These are phyloP conservation scores for Felis chaus DNA, from an alignment of 2,113 vertebrate genomes.

Conservation along the genomic window DNA sequence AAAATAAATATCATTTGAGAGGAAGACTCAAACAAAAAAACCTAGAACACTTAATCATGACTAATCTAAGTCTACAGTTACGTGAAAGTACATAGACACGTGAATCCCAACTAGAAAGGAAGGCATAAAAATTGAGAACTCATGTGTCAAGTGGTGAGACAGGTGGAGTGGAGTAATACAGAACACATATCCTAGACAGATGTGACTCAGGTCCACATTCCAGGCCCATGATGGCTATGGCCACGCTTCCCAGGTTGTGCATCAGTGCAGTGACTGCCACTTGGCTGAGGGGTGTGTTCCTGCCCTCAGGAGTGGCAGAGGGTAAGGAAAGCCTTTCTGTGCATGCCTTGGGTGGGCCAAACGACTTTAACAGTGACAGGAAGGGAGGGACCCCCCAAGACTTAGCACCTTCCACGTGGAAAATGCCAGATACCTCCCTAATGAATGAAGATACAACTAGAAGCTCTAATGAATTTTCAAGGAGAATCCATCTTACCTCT, in stretches of 20 bases:
- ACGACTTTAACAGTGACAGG: background rate
- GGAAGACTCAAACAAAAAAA: background rate
- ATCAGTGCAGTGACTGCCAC: background rate
- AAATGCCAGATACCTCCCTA: background rate
- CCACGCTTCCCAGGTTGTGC: background rate
- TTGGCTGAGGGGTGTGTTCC: background rate
- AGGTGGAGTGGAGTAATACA: background rate
- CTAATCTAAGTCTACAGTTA: background rate
- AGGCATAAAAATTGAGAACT: background rate
- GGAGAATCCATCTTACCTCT: slow-evolving; percentile 85
- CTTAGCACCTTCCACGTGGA: background rate
- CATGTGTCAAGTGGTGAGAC: fast-evolving
- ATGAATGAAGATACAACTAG: background rate
- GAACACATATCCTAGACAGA: background rate
- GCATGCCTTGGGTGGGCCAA: background rate
- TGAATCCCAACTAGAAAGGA: background rate
- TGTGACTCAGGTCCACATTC: too few relatives aligned
- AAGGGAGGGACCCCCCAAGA: background rate
- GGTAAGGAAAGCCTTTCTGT: background rate
- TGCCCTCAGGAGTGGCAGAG: background rate
- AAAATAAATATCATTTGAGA: background rate
- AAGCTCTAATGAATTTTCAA: background rate
- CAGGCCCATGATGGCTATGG: background rate
- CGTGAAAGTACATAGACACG: fast-evolving
- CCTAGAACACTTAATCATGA: background rate